Conservation (phyloP, 2,888 invertebrate species). For the Aphodius granarius region DNA sequence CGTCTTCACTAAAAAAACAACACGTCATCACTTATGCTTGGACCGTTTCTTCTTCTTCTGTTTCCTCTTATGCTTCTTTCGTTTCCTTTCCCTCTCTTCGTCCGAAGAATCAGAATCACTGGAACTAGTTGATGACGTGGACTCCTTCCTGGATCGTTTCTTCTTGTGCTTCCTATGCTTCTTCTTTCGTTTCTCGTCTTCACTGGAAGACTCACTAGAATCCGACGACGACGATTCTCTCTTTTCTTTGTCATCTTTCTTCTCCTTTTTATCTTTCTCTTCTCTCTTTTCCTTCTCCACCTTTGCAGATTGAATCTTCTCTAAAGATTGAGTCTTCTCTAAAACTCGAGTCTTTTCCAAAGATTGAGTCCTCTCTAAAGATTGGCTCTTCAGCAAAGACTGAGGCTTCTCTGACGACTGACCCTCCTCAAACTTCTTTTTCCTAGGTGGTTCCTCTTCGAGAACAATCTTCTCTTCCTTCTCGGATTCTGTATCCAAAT, state of each 20-base stretch:
- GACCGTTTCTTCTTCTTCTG: conserved; percentile 76
- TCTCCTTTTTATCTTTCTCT: conserved; percentile 44
- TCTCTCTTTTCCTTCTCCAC: no score
- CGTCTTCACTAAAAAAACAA: neutral
- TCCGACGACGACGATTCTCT: conserved; percentile 52
- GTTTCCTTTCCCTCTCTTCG: conserved; percentile 69
- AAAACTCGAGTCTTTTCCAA: no score
- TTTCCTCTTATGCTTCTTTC: conserved; percentile 70
- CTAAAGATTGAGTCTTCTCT: no score
- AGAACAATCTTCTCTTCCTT: conserved; percentile 49
- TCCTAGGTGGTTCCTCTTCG: conserved; percentile 33
- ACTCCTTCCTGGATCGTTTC: conserved; percentile 63
- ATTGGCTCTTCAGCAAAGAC: no score
- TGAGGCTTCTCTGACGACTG: no score
- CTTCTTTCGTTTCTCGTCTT: conserved; percentile 48
- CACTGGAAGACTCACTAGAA: conserved; percentile 48
- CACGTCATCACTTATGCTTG: conserved; percentile 45
- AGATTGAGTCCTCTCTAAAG: no score
- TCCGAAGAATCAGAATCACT: conserved; percentile 66
- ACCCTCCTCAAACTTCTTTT: no score
- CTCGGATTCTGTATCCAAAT: conserved; percentile 67
- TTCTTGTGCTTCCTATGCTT: conserved; percentile 54
- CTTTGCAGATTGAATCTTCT: no score
- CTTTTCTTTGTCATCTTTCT: conserved; percentile 39
- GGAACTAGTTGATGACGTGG: conserved; percentile 65